Base-by-base conservation (phyloP, 2,113 vertebrate genomes). In the Plecotus auritus region DNA sequence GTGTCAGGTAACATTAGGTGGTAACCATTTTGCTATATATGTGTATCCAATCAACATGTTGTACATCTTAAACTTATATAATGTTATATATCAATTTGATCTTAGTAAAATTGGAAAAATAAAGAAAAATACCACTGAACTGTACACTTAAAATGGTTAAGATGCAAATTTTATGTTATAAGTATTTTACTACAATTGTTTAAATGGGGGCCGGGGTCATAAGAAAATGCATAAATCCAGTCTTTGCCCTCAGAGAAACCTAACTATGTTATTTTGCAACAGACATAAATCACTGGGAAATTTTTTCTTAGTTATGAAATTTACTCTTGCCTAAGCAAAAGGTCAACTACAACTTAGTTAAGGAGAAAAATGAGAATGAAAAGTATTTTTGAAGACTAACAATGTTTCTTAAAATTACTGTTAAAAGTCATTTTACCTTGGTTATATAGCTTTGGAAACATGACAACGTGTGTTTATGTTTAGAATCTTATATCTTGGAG, bases 231-330 rank as follows among this genome's bases (percentile, higher is more conserved):
- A 67, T 67, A 72, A 85, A 92, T 82, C 42, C 18, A 51, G 30
- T 32, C 42, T 88, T 94, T 95, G 42, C 10, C 67, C 70, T 56
- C 28, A 78, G 66, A 84, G 18, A 74, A 45, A 90, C 51, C 22
- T 47, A 92, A 72, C 77, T 73, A 20, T 72, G 28, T 81, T 85
- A 47, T 90, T 97, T 92, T 95, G 88, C 83, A 97, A 92, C 83
- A 90, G 78, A 86, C 7, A 47, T 76, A 70, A 85, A 83, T 95
- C 23, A 80, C 42, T 78, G 70, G 37, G 35, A 88, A 91, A 70
- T 8, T 59, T 93, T 91, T 82, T 74, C 35, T 90, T 32, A 54
- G 16, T 96, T 97, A 56, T 85, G 73, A 97, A 95, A 95, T 88
- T 77, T 94, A 56, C 74, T 78, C 12, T 95, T 96, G 66, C 81